Evolutionary conservation across 2,113 vertebrate species (phyloP).

Genomic region (Psophia crepitans): DNA sequence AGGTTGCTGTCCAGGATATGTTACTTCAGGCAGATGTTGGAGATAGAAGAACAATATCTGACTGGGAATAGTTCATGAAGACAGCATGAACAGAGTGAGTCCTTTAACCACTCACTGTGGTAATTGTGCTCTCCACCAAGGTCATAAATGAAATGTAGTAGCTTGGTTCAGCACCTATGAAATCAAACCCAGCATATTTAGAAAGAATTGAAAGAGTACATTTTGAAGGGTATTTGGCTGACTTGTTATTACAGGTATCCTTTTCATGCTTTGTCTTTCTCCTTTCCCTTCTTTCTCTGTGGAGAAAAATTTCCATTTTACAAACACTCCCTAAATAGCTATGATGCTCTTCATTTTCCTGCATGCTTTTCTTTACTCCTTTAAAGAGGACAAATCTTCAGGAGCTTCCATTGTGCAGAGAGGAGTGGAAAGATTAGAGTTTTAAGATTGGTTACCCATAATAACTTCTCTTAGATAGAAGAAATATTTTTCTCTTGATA

Average conservation of each 20-base stretch:
- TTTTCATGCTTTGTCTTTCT: not conserved
- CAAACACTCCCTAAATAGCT: not conserved
- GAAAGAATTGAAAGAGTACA: not conserved
- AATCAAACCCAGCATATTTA: not conserved
- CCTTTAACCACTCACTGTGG: not conserved
- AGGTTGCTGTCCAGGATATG: not conserved
- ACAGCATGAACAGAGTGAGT: not conserved
- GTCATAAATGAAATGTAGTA: not conserved
- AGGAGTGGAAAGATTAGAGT: not conserved
- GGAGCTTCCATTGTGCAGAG: not conserved
- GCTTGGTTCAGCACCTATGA: not conserved
- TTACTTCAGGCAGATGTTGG: not conserved
- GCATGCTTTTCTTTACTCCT: not conserved
- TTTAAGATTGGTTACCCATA: not conserved
- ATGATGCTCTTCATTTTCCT: not conserved
- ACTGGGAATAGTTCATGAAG: not conserved
- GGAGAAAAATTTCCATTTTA: not conserved
- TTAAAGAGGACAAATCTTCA: not conserved
- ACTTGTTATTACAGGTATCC: not conserved
- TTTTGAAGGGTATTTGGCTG: not conserved
- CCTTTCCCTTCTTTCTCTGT: not conserved
- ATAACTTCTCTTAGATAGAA: not conserved
- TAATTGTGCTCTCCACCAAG: not conserved
- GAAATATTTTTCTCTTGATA: not conserved
- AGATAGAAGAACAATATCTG: not conserved